A percentile compares a stretch with the other conserved stretches of the same genome.
Conservation (phyloP, 2,797 vertebrate genomes). For the Cheirogaleus major region DNA sequence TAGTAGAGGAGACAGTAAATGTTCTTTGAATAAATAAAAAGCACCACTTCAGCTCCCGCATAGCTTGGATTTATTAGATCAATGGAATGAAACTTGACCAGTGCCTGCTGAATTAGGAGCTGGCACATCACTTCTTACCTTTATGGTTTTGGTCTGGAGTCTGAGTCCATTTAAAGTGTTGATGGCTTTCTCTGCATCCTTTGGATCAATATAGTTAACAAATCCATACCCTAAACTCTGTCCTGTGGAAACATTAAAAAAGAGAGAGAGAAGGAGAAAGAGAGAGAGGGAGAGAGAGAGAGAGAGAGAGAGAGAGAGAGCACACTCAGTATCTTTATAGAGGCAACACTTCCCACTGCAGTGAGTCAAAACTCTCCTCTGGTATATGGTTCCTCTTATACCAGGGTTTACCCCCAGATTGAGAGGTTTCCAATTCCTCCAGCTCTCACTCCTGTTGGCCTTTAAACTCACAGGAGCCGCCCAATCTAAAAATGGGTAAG, state of each 20-base stretch:
- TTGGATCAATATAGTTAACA: slow-evolving; percentile 96
- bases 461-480: background rate
- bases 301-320: background rate
- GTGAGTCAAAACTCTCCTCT: slow-evolving; percentile 34
- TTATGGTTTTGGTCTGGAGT: slow-evolving; percentile 97
- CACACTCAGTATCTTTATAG: slow-evolving; percentile 81
- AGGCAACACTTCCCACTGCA: slow-evolving; percentile 46
- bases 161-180: slow-evolving; percentile 97
- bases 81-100: slow-evolving; percentile 45
- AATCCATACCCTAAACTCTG: slow-evolving; percentile 96
- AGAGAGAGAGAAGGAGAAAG: slow-evolving; percentile 65
- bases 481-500: background rate
- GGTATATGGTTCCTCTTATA: background rate
- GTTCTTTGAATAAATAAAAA: slow-evolving; percentile 53
- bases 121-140: slow-evolving; percentile 86
- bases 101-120: slow-evolving; percentile 6
- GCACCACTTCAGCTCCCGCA: background rate
- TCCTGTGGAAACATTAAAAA: slow-evolving; percentile 89
- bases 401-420: background rate
- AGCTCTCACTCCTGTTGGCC: background rate
- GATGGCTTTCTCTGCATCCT: slow-evolving; percentile 98
- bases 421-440: slow-evolving; percentile 41
- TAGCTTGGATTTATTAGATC: slow-evolving; percentile 9
- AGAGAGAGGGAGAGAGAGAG: slow-evolving; percentile 43
- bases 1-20: background rate